Conservation (phyloP, 2,797 vertebrate genomes). For the Muscicapa striata region DNA sequence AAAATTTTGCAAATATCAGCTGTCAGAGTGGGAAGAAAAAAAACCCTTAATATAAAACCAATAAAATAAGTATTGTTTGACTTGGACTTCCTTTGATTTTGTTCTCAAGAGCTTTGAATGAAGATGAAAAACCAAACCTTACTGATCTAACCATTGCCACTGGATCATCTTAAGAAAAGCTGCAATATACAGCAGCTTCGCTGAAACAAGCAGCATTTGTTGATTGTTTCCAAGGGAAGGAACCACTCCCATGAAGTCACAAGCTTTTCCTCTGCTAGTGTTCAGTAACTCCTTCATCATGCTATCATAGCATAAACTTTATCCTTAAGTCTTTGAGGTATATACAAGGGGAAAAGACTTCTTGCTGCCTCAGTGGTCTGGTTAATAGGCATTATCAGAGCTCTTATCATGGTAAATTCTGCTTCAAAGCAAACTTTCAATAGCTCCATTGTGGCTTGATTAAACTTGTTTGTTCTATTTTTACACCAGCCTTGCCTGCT, state of each 20-base stretch:
- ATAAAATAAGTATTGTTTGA: not conserved
- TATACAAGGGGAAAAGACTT: not conserved
- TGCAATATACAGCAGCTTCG: not conserved
- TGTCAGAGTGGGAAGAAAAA: not conserved
- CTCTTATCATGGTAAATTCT: not conserved
- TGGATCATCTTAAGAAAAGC: not conserved
- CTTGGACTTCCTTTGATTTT: not conserved
- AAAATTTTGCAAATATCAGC: not conserved
- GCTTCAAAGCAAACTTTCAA: constrained; percentile 5
- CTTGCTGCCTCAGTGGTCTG: not conserved
- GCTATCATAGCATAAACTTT: not conserved
- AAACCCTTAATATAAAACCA: fast-evolving
- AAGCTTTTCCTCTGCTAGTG: not conserved
- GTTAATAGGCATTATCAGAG: not conserved
- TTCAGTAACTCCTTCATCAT: not conserved
- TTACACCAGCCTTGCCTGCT: constrained; percentile 26
- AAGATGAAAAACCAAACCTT: not conserved
- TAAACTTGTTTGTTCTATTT: constrained; percentile 11
- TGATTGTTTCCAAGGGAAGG: not conserved
- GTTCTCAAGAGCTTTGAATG: not conserved
- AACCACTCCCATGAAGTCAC: not conserved
- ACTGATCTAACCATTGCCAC: not conserved
- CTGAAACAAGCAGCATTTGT: not conserved
- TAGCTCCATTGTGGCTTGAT: not conserved
- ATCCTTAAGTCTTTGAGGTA: not conserved